Conservation (phyloP, 2,113 vertebrate species). For the Guaruba guarouba region DNA sequence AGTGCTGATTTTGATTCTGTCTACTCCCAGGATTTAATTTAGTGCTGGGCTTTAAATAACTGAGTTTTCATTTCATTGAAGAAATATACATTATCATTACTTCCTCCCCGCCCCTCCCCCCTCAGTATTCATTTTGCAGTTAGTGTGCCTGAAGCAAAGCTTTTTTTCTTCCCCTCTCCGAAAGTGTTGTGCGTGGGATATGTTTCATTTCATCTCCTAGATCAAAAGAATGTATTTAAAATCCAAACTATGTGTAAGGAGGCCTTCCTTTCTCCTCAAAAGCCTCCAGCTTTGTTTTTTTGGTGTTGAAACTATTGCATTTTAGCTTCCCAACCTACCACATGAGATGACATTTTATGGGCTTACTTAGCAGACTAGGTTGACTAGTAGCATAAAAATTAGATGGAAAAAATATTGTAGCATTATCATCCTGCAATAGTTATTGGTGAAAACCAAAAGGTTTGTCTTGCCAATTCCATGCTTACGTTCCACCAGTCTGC, state of each 20-base stretch:
- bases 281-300: background rate
- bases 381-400: background rate
- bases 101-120: accelerated
- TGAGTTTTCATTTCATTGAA: background rate
- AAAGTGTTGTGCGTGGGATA: background rate
- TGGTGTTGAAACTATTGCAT: background rate
- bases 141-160: background rate
- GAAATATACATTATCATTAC: background rate
- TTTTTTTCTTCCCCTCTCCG: background rate
- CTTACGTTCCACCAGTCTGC: background rate
- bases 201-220: background rate
- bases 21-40: background rate
- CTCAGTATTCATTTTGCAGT: background rate
- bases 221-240: background rate
- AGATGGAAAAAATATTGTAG: background rate
- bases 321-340: background rate
- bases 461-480: background rate
- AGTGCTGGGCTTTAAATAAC: background rate
- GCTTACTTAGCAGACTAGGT: background rate
- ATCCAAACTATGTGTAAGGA: background rate
- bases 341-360: background rate
- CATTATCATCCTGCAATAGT: background rate
- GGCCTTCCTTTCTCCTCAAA: background rate
- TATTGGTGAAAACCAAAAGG: background rate
- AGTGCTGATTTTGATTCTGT: background rate